phyloP scores from a whole-genome alignment of 2,888 invertebrate genomes.

The Thysanoteuthis rhombus region DNA sequence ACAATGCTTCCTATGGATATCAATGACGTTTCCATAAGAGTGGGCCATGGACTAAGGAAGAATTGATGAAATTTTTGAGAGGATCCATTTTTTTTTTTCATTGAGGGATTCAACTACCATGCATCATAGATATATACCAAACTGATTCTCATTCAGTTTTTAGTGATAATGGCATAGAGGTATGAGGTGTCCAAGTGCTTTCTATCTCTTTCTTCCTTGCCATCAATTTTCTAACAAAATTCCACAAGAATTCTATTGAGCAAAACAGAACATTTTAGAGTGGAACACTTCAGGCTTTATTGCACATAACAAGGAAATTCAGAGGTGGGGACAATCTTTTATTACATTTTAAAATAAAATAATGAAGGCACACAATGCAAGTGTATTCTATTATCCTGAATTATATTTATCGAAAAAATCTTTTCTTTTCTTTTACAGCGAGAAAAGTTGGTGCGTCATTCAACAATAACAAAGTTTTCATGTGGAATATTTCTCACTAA shows the following conservation, averaged over 20 bases:
- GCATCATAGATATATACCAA: too few species aligned
- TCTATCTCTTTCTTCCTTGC: too few species aligned
- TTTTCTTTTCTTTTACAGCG: not conserved
- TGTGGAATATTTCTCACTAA: not conserved
- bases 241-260: not conserved
- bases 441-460: not conserved
- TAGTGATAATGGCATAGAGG: too few species aligned
- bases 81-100: too few species aligned
- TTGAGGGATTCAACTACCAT: too few species aligned
- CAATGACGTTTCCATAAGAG: too few species aligned
- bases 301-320: not conserved
- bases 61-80: too few species aligned
- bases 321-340: not conserved
- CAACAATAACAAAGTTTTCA: not conserved
- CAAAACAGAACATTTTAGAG: not conserved
- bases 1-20: too few species aligned
- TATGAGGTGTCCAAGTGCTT: too few species aligned
- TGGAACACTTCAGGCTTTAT: not conserved
- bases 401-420: not conserved
- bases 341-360: not conserved
- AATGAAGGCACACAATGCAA: not conserved
- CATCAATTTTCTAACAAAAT: not conserved
- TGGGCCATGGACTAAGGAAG: too few species aligned
- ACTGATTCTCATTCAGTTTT: too few species aligned
- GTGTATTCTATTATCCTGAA: not conserved